These are phyloP conservation scores for Allophyes oxyacanthae DNA, from an alignment of 2,888 invertebrate genomes.

Conservation along the genomic window DNA sequence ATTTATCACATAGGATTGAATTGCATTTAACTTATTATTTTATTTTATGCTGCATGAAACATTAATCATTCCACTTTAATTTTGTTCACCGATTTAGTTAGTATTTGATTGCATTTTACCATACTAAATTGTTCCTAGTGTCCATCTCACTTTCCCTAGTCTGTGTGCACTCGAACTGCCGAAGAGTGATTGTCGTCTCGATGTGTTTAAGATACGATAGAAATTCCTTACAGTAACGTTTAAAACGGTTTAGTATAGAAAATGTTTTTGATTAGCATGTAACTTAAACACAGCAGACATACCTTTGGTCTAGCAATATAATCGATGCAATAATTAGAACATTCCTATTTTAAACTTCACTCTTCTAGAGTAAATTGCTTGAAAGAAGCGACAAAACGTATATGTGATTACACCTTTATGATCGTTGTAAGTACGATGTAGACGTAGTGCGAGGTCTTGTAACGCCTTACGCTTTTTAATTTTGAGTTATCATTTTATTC, in stretches of 20 bases:
- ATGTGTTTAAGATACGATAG: conserved; percentile 65
- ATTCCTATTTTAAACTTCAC: conserved; percentile 41
- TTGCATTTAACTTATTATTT: conserved; percentile 38
- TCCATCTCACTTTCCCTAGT: conserved; percentile 83
- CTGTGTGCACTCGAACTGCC: conserved; percentile 84
- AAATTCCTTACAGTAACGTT: conserved; percentile 15
- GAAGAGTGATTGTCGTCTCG: conserved; percentile 85
- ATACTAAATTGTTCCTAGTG: conserved; percentile 70
- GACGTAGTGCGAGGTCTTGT: conserved; percentile 84
- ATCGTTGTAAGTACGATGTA: conserved; percentile 82
- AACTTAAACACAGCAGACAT: conserved; percentile 58
- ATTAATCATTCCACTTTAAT: conserved; percentile 54
- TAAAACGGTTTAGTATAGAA: conserved; percentile 4
- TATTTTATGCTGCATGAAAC: conserved; percentile 54
- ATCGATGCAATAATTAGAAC: conserved; percentile 55
- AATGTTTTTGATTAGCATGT: conserved; percentile 59
- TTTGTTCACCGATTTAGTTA: conserved; percentile 40
- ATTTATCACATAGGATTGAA: conserved; percentile 60
- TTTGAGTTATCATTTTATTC: conserved; percentile 89
- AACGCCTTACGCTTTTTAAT: conserved; percentile 84
- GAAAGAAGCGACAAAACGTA: conserved; percentile 65
- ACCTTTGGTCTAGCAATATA: conserved; percentile 62
- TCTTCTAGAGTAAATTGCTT: conserved; percentile 70
- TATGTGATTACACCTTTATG: conserved; percentile 65
- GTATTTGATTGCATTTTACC: conserved; percentile 42